phyloP scores from a whole-genome alignment of 2,113 vertebrate genomes.

The Tricholaema leucomelas region DNA sequence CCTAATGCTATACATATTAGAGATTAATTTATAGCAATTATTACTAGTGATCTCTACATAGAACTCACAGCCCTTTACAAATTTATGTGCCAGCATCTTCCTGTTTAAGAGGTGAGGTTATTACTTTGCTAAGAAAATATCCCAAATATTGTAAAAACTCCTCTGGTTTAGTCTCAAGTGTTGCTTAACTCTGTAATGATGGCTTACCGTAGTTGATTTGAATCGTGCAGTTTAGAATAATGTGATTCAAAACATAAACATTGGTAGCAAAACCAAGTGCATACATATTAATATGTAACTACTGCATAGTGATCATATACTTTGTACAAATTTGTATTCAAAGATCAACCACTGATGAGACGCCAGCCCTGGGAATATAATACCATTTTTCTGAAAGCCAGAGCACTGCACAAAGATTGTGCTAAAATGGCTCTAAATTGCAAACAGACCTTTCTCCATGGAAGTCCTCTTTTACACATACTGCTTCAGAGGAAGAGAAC shows the following conservation, averaged over 20 bases:
- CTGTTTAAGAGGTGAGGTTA: not conserved
- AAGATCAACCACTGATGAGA: not conserved
- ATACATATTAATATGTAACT: not conserved
- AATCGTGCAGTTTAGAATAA: not conserved
- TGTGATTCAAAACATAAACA: not conserved
- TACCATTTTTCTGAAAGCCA: not conserved
- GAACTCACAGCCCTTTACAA: not conserved
- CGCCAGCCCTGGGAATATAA: not conserved
- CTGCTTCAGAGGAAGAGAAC: not conserved
- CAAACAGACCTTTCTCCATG: not conserved
- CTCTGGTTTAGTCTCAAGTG: not conserved
- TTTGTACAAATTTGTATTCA: not conserved
- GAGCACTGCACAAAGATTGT: not conserved
- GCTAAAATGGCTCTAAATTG: not conserved
- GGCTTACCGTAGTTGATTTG: not conserved
- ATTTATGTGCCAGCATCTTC: not conserved
- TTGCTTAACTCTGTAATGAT: not conserved
- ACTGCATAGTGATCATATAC: not conserved
- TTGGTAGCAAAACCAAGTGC: not conserved
- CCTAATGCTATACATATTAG: not conserved
- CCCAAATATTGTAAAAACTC: not conserved
- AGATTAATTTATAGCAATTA: not conserved
- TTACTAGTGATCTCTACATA: not conserved
- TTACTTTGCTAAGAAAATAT: not conserved
- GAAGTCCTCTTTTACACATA: not conserved